A percentile compares a stretch with the other conserved stretches of the same genome.
These are phyloP conservation scores for Pangasius krempfi DNA, from an alignment of 2,797 vertebrate genomes.

Conservation along the genomic window DNA sequence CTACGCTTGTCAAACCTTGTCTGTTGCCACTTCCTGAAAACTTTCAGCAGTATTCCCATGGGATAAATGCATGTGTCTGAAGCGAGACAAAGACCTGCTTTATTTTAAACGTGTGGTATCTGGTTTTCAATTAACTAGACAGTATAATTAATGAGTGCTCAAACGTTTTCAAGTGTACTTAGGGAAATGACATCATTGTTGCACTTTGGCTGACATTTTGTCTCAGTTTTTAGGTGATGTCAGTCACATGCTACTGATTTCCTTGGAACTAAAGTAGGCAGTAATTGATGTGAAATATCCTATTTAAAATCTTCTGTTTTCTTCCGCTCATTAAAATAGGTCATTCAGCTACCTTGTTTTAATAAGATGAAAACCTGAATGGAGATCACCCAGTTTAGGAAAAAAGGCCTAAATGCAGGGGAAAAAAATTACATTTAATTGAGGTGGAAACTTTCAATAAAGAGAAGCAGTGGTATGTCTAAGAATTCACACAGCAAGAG, in stretches of 20 bases:
- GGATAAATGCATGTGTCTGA: slow-evolving; percentile 45
- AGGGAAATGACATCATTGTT: slow-evolving; percentile 29
- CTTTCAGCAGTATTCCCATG: slow-evolving; percentile 8
- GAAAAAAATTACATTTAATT: neutral
- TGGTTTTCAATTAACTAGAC: slow-evolving; percentile 18
- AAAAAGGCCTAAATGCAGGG: neutral
- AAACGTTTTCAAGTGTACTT: slow-evolving; percentile 25
- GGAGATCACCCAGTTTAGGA: neutral
- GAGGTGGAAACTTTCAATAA: neutral
- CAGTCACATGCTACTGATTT: slow-evolving; percentile 7
- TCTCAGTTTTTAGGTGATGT: slow-evolving; percentile 16
- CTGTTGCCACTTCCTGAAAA: slow-evolving; percentile 58
- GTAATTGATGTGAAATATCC: neutral
- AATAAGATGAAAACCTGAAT: neutral
- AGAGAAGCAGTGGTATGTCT: neutral
- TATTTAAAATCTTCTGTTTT: neutral
- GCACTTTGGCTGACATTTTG: slow-evolving; percentile 31
- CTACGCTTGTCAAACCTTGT: slow-evolving; percentile 45
- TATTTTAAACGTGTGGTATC: slow-evolving; percentile 17
- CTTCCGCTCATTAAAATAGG: neutral
- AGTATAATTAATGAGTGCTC: neutral
- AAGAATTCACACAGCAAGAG: neutral
- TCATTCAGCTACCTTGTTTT: neutral
- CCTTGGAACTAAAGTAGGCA: neutral
- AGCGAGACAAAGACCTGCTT: slow-evolving; percentile 21